Evolutionary conservation across 2,888 invertebrate genomes (phyloP), one percentile per base, ranked within the genome.

Genomic region (Eustalomyia histrio): DNA sequence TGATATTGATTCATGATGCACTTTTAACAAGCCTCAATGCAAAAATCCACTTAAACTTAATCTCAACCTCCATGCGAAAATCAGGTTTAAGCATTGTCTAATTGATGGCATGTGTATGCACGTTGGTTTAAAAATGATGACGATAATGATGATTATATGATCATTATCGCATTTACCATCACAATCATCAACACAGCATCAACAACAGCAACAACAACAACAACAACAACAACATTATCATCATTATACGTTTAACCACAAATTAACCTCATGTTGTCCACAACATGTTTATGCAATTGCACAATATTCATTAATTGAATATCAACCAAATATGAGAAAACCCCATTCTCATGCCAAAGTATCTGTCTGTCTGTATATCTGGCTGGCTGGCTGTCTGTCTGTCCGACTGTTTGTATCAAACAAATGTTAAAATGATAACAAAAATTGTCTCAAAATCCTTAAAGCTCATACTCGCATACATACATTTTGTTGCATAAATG

Each of bases 241-340:
- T 29, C 5, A 3, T 29, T 29, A 29, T 29, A 29, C 3, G 29
- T 29, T 79, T 57, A 73, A 79, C 78, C 78, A 79, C 72, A 76
- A 80, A 74, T 68, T 80, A 53, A 80, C 80, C 76, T 72, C 61
- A 61, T 72, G 65, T 57, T 80, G 75, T 71, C 71, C 76, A 53
- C 71, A 75, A 80, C 76, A 76, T 67, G 67, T 58, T 80, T 67
- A 76, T 74, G 35, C 71, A 80, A 71, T 75, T 80, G 78, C 63
- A 78, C 65, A 60, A 60, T 78, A 60, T 72, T 71, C 65, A 72
- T 73, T 78, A 55, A 80, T 72, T 75, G 57, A 60, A 80, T 80
- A 75, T 52, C 24, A 80, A 72, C 61, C 61, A 57, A 55, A 79
- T 65, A 33, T 53, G 33, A 17, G 53, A 50, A n/a, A n/a, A 33